phyloP scores from a whole-genome alignment of 92 coral and sea anemone species.

The Muricea muricata region DNA sequence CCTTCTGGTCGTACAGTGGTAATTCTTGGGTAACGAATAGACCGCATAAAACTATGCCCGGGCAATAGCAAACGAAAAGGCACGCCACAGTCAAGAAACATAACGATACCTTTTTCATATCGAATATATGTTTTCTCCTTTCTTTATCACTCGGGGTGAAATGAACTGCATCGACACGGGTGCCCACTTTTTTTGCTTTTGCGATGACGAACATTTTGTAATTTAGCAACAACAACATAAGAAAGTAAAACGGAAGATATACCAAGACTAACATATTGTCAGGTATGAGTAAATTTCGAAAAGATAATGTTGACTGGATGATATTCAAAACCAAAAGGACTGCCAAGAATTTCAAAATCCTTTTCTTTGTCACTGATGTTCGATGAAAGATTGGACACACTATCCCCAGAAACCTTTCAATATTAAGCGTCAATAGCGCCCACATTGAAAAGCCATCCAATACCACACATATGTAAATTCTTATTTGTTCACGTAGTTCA shows the following conservation, averaged over 20 bases:
- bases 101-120: neutral
- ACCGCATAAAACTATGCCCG: neutral
- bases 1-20: neutral
- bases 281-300: neutral
- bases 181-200: neutral
- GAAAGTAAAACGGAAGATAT: neutral
- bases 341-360: neutral
- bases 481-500: neutral
- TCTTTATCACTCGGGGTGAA: neutral
- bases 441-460: neutral
- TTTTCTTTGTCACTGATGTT: neutral
- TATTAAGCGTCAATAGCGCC: neutral
- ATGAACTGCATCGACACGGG: neutral
- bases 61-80: neutral
- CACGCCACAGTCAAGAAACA: neutral
- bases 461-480: neutral
- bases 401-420: neutral
- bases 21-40: neutral
- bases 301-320: neutral
- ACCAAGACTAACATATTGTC: neutral
- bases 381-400: neutral
- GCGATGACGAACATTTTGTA: neutral
- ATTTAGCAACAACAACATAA: neutral
- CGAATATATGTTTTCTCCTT: neutral
- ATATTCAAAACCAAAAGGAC: neutral